phyloP scores from a whole-genome alignment of 2,113 vertebrate genomes.

The Melospiza georgiana region DNA sequence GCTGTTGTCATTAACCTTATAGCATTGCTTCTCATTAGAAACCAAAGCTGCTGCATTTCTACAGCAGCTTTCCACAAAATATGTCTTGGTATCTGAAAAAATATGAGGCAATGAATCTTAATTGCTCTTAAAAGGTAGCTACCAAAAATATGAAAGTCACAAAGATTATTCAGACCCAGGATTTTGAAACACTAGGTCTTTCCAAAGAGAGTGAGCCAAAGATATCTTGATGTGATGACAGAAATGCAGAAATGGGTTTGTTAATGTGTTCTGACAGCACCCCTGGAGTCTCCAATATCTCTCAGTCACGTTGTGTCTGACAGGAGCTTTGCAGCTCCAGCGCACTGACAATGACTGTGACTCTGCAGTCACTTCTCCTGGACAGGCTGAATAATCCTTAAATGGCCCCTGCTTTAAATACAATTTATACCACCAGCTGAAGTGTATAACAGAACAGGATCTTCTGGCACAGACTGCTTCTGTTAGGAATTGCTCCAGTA shows the following conservation, averaged over 20 bases:
- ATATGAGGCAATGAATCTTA: background rate
- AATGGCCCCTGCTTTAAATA: background rate
- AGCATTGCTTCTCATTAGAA: background rate
- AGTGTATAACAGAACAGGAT: background rate
- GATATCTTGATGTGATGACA: background rate
- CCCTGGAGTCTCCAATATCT: background rate
- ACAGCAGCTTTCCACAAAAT: background rate
- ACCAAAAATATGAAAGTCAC: background rate
- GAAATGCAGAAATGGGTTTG: background rate
- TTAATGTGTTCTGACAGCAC: background rate
- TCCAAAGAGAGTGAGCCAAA: background rate
- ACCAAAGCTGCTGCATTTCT: background rate
- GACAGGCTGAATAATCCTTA: background rate
- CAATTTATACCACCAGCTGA: background rate
- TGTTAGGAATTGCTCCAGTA: background rate
- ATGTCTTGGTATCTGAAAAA: background rate
- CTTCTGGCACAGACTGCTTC: background rate
- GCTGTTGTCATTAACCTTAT: background rate
- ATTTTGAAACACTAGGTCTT: background rate
- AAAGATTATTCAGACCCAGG: background rate
- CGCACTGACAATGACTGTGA: background rate
- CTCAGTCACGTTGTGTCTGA: background rate
- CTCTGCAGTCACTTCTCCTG: background rate
- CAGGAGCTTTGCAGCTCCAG: background rate
- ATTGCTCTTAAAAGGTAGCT: background rate